Conservation (phyloP, 2,888 invertebrate species). For the Rotaria socialis region DNA sequence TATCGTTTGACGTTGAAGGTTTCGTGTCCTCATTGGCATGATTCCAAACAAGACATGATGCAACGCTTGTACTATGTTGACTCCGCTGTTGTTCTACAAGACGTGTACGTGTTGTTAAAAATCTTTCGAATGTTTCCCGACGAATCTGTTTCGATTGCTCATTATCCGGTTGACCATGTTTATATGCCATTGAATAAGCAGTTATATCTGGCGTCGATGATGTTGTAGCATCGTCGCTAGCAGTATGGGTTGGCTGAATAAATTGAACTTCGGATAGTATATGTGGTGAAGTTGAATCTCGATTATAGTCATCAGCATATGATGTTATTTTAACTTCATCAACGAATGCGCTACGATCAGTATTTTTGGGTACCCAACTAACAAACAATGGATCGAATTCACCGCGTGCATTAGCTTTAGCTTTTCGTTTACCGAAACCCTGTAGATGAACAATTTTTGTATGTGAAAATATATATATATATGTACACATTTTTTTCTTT, state of each 20-base stretch:
- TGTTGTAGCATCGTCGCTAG: background rate
- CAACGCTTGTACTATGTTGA: slow-evolving; percentile 37
- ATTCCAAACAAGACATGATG: slow-evolving; percentile 44
- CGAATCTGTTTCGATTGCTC: slow-evolving; percentile 22
- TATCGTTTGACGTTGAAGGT: background rate
- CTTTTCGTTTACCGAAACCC: slow-evolving; percentile 28
- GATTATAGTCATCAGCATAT: slow-evolving; percentile 22
- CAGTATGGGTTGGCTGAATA: too few species aligned
- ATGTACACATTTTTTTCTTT: background rate
- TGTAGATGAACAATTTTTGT: background rate
- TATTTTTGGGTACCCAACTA: slow-evolving; percentile 10
- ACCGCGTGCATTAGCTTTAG: background rate
- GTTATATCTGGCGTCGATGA: background rate
- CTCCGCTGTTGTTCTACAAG: background rate
- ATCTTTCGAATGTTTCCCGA: slow-evolving; percentile 10
- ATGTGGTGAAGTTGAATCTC: background rate
- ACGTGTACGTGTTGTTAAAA: slow-evolving; percentile 7
- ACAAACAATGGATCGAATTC: background rate
- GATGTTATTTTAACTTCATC: background rate
- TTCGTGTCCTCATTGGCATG: background rate
- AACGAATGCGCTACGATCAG: background rate
- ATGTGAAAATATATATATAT: background rate
- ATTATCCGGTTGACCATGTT: background rate
- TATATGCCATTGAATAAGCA: background rate
- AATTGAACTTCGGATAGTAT: background rate